Base-by-base conservation (phyloP, 2,797 vertebrate genomes). In the Chromis chromis region DNA sequence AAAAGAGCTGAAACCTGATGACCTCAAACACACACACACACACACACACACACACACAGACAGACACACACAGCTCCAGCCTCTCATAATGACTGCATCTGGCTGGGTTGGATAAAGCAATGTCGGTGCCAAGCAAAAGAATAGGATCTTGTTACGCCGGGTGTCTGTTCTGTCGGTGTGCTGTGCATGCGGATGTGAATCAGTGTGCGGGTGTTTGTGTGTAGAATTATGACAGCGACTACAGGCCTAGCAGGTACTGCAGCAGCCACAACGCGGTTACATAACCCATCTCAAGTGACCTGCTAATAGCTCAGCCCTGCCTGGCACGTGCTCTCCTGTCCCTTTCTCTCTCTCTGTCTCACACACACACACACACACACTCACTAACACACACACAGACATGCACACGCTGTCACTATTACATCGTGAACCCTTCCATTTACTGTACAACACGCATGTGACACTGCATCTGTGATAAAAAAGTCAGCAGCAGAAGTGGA, bases 271-370 rank as follows among this genome's bases (percentile, higher is more conserved):
- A 77, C 75, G 82, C 88, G 83, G 88, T 95, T 95, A 93, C 90
- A 92, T 94, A 95, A 95, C 90, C 86, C 86, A 87, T 95, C 93
- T 94, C 93, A 93, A 94, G 91, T 92, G 93, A 92, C 92, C 88
- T 85, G 87, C 92, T 93, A 94, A 94, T 92, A 92, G 94, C 93
- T 93, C 91, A 92, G 91, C 91, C 89, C 87, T 91, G 89, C 88
- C 87, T 91, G 82, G 91, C 93, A 95, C 92, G 92, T 94, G 94
- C 85, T 82, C 72, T 77, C 75, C 84, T 88, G 85, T 90, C 86
- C 65, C 74, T 79, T 39, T 85, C 78, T 64, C 66, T 77, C 69
- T 46, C 75, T 55, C 27, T 21, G 33, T n/a, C 65, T 24, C 50
- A 2, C 62, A 2, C 64, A 1, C 53, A 19, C 68, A 54, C 57